Conservation (phyloP, 2,113 vertebrate genomes). For the Xerus inauris region DNA sequence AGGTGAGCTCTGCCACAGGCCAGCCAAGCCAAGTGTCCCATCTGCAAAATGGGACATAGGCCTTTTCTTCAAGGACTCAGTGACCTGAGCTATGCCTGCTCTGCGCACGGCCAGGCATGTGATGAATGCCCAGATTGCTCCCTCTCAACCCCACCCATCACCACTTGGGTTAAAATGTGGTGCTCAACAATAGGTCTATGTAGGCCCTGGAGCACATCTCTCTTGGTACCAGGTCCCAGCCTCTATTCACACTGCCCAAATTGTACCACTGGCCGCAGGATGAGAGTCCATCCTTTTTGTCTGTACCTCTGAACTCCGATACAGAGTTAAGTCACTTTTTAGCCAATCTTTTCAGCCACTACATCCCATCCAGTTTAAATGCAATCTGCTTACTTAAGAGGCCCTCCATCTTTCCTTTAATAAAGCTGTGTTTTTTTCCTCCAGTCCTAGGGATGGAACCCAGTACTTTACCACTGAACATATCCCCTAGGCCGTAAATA, state of each 20-base stretch:
- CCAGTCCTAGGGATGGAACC: no score
- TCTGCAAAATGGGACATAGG: neutral
- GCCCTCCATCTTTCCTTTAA: neutral
- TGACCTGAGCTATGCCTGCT: accelerated
- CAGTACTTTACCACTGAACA: neutral
- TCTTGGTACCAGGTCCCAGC: neutral
- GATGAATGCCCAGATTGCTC: accelerated
- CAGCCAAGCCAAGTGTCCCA: neutral
- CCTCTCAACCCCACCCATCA: neutral
- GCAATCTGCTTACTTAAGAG: neutral
- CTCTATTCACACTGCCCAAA: neutral
- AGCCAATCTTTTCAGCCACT: neutral
- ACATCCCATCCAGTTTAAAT: neutral
- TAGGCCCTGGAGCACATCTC: neutral
- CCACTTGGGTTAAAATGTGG: neutral
- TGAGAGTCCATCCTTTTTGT: neutral
- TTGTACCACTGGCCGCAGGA: no score
- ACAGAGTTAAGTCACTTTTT: no score
- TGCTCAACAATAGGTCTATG: neutral
- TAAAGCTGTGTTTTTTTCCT: neutral
- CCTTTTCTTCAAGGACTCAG: neutral
- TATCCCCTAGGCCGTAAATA: no score
- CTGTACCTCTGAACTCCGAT: neutral
- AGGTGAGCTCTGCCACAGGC: neutral
- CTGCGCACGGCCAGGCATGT: accelerated